Conservation (phyloP, 2,797 vertebrate species). For the Microtus agrestis region DNA sequence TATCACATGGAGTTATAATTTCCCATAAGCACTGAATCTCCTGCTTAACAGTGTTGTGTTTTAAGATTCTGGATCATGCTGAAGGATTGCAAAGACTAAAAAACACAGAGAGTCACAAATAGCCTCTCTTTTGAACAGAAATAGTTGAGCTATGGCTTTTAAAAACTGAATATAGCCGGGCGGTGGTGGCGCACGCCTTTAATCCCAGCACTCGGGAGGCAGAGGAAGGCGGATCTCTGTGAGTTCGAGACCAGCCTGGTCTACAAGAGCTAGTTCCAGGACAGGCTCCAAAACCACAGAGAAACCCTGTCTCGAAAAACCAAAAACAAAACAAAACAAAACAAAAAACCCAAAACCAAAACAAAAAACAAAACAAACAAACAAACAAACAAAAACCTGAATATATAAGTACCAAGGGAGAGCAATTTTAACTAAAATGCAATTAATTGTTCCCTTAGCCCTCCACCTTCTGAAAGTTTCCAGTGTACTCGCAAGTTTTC, state of each 20-base stretch:
- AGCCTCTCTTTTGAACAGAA: constrained; percentile 6
- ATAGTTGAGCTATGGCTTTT: constrained; percentile 25
- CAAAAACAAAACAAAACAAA: no score
- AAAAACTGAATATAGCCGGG: neutral
- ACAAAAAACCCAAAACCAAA: no score
- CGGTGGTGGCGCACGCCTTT: no score
- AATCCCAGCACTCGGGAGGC: no score
- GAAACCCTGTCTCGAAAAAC: no score
- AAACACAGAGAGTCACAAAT: constrained; percentile 16
- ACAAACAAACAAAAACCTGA: no score
- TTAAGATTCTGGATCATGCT: neutral
- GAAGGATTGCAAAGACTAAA: neutral
- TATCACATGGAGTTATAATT: neutral
- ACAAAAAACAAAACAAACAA: no score
- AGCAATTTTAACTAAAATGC: constrained; percentile 55
- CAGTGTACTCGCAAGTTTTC: neutral
- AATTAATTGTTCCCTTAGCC: neutral
- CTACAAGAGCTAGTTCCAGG: no score
- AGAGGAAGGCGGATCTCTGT: no score
- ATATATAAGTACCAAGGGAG: neutral
- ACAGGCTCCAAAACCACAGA: no score
- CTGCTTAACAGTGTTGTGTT: neutral
- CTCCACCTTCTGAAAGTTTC: neutral
- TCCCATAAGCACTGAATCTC: neutral
- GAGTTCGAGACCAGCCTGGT: no score